Percentiles rank a stretch among this genome's conserved stretches.
These are phyloP conservation scores for Crossaster papposus DNA, from an alignment of 53 echinoderm and acorn worm genomes.

Conservation along the genomic window DNA sequence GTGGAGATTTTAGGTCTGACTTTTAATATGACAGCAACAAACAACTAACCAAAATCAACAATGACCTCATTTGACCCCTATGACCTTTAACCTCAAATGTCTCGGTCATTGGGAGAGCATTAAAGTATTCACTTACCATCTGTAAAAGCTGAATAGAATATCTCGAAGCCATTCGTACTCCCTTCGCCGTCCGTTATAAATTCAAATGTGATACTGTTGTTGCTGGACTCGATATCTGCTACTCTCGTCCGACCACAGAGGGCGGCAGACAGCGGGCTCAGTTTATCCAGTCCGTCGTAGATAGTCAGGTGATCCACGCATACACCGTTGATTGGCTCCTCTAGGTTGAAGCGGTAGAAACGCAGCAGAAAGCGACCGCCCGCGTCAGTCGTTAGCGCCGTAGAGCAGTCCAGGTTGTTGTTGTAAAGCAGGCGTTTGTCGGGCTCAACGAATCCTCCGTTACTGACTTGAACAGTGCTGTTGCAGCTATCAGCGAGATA, in stretches of 20 bases:
- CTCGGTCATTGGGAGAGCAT: no score
- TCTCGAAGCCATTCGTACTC: slow-evolving; percentile 82
- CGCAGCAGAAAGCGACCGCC: slow-evolving; percentile 75
- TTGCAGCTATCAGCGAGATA: slow-evolving; percentile 83
- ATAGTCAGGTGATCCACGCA: slow-evolving; percentile 85
- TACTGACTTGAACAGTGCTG: slow-evolving; percentile 68
- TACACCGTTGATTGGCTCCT: slow-evolving; percentile 72
- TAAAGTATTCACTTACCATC: slow-evolving; percentile 68
- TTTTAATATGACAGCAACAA: no score
- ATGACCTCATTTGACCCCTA: no score
- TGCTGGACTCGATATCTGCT: slow-evolving; percentile 73
- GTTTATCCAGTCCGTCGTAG: slow-evolving; percentile 73
- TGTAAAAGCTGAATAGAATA: slow-evolving; percentile 82
- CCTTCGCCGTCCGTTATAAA: slow-evolving; percentile 83
- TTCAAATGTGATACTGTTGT: slow-evolving; percentile 68
- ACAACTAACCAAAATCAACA: no score
- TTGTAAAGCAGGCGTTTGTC: slow-evolving; percentile 82
- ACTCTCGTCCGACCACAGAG: slow-evolving; percentile 77
- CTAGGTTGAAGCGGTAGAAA: slow-evolving; percentile 86
- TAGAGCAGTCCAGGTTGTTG: slow-evolving; percentile 81
- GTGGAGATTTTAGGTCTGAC: no score
- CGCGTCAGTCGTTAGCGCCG: slow-evolving; percentile 58
- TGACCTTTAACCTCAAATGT: no score
- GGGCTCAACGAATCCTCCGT: slow-evolving; percentile 85
- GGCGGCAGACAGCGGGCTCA: slow-evolving; percentile 62